Evolutionary conservation across 2,797 vertebrate species (phyloP).

Genomic region (Rhinella marina): DNA sequence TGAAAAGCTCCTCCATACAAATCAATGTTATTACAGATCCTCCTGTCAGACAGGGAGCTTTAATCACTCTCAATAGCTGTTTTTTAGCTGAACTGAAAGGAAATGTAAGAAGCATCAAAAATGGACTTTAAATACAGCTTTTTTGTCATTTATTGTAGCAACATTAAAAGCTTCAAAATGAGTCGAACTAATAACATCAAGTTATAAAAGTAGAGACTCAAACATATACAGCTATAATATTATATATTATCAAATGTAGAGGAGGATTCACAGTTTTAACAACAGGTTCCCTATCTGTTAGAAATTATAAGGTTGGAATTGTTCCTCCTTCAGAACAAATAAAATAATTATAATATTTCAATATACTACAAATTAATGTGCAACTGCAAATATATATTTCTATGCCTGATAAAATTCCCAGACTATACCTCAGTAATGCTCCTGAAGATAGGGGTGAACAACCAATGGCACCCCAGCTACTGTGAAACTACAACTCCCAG

Average conservation of each 20-base stretch:
- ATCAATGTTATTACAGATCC: slow-evolving; percentile 20
- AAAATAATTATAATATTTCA: neutral
- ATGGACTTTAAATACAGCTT: neutral
- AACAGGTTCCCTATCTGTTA: neutral
- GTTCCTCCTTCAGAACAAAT: neutral
- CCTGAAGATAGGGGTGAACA: neutral
- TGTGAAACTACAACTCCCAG: too few relatives aligned
- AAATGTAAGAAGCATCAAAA: neutral
- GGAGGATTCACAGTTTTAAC: too few relatives aligned
- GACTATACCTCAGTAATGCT: too few relatives aligned
- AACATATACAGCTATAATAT: neutral
- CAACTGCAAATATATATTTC: too few relatives aligned
- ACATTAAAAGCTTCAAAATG: neutral
- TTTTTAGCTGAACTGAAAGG: neutral
- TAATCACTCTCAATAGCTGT: slow-evolving; percentile 9
- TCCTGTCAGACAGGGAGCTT: neutral
- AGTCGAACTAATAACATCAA: neutral
- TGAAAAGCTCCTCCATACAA: neutral
- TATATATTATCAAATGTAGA: neutral
- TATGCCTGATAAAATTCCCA: too few relatives aligned
- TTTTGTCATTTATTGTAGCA: neutral
- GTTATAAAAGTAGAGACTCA: neutral
- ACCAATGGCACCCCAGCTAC: too few relatives aligned
- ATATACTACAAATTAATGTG: neutral
- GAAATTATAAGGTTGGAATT: neutral